Evolutionary conservation across 2,113 vertebrate species (phyloP).

Genomic region (Hipposideros armiger): DNA sequence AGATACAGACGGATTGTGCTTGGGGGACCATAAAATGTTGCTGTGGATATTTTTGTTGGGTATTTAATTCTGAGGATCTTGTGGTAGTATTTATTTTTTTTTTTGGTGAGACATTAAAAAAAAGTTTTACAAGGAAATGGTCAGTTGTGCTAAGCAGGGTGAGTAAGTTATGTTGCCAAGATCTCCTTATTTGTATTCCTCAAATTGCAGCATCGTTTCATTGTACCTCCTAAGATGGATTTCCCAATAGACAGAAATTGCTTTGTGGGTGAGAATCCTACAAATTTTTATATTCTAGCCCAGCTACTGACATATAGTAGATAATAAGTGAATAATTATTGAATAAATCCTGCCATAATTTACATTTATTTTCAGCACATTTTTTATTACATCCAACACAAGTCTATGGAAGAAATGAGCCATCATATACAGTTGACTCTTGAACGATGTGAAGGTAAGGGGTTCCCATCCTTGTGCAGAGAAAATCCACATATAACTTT

Average conservation of each 20-base stretch:
- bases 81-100: background rate
- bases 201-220: background rate
- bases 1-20: background rate
- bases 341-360: background rate
- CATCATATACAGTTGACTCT: background rate
- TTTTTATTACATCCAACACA: background rate
- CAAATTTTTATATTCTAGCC: background rate
- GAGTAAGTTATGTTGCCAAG: background rate
- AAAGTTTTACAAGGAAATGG: background rate
- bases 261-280: background rate
- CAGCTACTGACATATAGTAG: background rate
- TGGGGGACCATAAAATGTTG: background rate
- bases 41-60: constrained; percentile 10
- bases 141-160: background rate
- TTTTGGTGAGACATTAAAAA: background rate
- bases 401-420: background rate
- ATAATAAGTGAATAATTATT: background rate
- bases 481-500: background rate
- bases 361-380: constrained; percentile 41
- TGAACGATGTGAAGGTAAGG: background rate
- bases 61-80: constrained; percentile 36
- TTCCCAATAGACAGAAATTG: background rate
- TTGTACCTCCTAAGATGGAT: background rate
- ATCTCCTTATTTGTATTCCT: constrained; percentile 3
- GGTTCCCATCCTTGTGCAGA: background rate